Evolutionary conservation across 2,888 invertebrate genomes (phyloP).

Genomic region (Dryomyza anilis): DNA sequence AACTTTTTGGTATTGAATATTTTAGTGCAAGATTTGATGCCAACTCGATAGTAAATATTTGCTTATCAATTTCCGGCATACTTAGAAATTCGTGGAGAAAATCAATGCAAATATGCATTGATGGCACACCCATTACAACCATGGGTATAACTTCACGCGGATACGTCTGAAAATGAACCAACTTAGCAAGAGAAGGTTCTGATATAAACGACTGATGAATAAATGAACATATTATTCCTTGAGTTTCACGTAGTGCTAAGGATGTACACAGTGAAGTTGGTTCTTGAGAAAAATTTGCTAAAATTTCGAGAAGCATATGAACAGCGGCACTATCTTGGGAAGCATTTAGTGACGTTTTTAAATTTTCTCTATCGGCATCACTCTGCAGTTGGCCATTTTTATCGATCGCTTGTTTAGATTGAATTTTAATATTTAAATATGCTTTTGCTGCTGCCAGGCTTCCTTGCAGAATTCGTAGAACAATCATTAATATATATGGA

Average conservation of each 20-base stretch:
- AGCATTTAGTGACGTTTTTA: constrained; percentile 87
- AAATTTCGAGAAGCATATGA: constrained; percentile 91
- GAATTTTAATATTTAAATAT: constrained; percentile 82
- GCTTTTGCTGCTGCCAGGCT: constrained; percentile 92
- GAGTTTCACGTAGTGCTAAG: constrained; percentile 85
- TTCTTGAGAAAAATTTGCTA: constrained; percentile 78
- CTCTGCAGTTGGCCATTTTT: constrained; percentile 75
- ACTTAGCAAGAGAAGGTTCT: constrained; percentile 90
- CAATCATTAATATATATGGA: constrained; percentile 88
- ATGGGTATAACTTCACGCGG: constrained; percentile 87
- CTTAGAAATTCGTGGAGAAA: constrained; percentile 93
- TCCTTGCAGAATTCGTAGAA: constrained; percentile 82
- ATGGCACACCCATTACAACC: constrained; percentile 93
- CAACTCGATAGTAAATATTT: constrained; percentile 92
- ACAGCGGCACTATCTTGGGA: constrained; percentile 94
- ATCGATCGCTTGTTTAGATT: constrained; percentile 78
- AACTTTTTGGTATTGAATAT: constrained; percentile 90
- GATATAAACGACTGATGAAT: constrained; percentile 97
- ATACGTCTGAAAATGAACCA: constrained; percentile 97
- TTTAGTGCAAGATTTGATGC: constrained; percentile 92
- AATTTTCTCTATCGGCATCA: constrained; percentile 87
- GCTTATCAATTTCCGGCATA: constrained; percentile 90
- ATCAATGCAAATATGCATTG: constrained; percentile 97
- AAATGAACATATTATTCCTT: constrained; percentile 91
- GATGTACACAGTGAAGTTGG: constrained; percentile 71